A percentile compares a stretch with the other conserved stretches of the same genome.
Conservation (phyloP, 1,140 invertebrate genomes). For the Drosophila sulfurigaster region DNA sequence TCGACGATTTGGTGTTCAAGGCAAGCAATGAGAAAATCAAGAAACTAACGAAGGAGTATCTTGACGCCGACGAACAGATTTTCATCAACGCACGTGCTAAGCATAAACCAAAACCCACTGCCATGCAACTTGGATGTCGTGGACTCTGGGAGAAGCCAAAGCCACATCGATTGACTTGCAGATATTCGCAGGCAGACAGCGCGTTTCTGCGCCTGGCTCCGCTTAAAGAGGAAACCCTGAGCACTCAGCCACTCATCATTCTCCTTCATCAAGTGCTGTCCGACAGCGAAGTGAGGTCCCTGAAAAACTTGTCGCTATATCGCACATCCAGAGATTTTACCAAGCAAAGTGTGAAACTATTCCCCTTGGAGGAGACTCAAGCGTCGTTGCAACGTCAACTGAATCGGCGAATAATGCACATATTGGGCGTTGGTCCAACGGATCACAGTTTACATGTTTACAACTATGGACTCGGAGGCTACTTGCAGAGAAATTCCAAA, state of each 20-base stretch:
- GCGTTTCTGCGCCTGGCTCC: slow-evolving; percentile 48
- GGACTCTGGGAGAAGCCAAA: slow-evolving; percentile 38
- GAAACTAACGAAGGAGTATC: slow-evolving; percentile 39
- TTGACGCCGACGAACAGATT: slow-evolving; percentile 43
- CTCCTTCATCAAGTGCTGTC: slow-evolving; percentile 49
- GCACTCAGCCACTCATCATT: slow-evolving; percentile 30
- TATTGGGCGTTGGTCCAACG: slow-evolving; percentile 23
- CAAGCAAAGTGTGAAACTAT: slow-evolving; percentile 87
- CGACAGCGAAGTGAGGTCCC: slow-evolving; percentile 29
- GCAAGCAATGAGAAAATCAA: slow-evolving; percentile 40
- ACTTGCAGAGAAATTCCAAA: slow-evolving; percentile 18
- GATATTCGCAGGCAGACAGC: slow-evolving; percentile 17
- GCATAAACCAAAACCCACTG: slow-evolving; percentile 24
- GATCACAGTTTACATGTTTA: slow-evolving; percentile 27
- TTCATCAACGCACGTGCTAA: slow-evolving; percentile 36
- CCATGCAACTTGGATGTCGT: slow-evolving; percentile 39
- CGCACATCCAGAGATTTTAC: slow-evolving; percentile 59
- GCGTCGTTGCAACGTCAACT: neutral
- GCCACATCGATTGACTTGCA: slow-evolving; percentile 26
- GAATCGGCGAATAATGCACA: slow-evolving; percentile 32
- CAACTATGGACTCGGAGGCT: slow-evolving; percentile 52
- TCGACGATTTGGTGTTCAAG: slow-evolving; percentile 5
- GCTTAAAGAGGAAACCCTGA: slow-evolving; percentile 47
- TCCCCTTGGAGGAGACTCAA: slow-evolving; percentile 7
- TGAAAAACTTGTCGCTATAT: slow-evolving; percentile 21